Evolutionary conservation across 2,113 vertebrate genomes (phyloP).

Genomic region (Gnathonemus longibarbis): DNA sequence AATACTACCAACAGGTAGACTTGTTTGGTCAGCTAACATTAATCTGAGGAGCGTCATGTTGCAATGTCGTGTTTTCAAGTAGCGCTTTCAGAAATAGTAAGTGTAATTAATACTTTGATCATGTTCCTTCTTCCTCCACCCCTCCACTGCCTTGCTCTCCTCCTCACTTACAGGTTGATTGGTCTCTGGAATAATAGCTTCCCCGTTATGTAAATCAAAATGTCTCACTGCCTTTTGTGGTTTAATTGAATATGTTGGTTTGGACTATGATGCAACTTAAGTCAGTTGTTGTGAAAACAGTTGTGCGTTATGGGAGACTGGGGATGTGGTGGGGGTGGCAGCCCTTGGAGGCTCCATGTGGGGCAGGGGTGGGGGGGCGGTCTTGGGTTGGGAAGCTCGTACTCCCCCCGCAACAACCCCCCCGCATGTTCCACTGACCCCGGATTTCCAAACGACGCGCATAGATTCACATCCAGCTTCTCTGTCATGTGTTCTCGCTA

Average conservation of each 20-base stretch:
- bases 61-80: neutral
- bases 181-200: conserved; percentile 37
- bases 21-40: neutral
- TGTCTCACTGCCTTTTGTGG: conserved; percentile 28
- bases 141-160: neutral
- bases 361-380: neutral
- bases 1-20: neutral
- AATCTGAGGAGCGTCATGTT: neutral
- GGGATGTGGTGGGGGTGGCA: neutral
- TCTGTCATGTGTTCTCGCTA: neutral
- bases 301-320: neutral
- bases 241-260: conserved; percentile 26
- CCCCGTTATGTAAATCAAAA: conserved; percentile 39
- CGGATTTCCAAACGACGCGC: neutral
- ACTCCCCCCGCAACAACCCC: neutral
- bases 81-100: conserved; percentile 10
- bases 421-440: neutral
- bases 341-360: neutral
- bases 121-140: conserved; percentile 30
- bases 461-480: neutral
- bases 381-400: neutral
- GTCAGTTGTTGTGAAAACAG: conserved; percentile 11
- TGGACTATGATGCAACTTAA: conserved; percentile 12
- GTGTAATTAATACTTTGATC: conserved; percentile 29
- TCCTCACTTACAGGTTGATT: conserved; percentile 33